These are phyloP conservation scores for Pseudococcus jackbeardsleyi DNA, from an alignment of 2,888 invertebrate species.

Conservation along the genomic window DNA sequence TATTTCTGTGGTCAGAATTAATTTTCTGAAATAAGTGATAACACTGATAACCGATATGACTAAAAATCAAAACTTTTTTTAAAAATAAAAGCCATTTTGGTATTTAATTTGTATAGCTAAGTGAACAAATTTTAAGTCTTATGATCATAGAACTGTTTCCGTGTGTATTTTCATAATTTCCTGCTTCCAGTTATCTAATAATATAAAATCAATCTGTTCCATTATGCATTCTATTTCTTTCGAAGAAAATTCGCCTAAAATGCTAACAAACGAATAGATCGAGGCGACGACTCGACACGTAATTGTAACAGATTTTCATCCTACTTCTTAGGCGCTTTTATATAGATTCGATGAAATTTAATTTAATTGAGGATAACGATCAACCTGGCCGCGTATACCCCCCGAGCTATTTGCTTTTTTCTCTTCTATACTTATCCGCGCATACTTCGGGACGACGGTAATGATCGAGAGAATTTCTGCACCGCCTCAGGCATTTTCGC, in stretches of 20 bases:
- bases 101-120: no score
- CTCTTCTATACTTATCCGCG: background rate
- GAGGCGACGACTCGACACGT: background rate
- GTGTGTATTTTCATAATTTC: background rate
- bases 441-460: background rate
- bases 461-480: slow-evolving; percentile 19
- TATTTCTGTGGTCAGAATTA: no score
- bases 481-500: background rate
- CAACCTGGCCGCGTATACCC: background rate
- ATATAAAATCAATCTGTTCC: no score
- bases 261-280: background rate
- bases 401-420: background rate
- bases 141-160: no score
- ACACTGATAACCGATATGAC: no score
- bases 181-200: background rate
- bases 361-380: slow-evolving; percentile 37
- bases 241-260: background rate
- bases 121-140: no score
- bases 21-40: no score
- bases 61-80: no score
- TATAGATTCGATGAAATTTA: slow-evolving; percentile 17
- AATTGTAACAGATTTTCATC: background rate
- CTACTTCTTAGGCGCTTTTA: background rate
- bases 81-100: no score
- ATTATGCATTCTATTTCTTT: background rate